Percentiles rank a stretch among this genome's conserved stretches.
Evolutionary conservation across 2,113 vertebrate species (phyloP).

Genomic region (Forbesichthys papilliferus): DNA sequence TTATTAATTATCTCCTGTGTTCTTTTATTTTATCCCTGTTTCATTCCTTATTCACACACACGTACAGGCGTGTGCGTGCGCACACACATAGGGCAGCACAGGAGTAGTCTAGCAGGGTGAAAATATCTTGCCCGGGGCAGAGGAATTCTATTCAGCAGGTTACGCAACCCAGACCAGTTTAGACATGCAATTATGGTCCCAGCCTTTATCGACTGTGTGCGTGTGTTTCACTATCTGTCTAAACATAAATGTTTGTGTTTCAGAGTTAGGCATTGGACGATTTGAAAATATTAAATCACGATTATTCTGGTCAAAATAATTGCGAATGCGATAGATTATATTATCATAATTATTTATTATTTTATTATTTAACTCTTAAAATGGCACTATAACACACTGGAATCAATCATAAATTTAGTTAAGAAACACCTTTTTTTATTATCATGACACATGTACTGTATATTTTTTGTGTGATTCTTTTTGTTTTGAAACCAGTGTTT

Average conservation of each 20-base stretch:
- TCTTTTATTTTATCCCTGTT: neutral
- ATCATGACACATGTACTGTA: too few relatives aligned
- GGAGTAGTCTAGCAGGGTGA: constrained; percentile 30
- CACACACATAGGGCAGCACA: constrained; percentile 14
- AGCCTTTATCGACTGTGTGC: constrained; percentile 27
- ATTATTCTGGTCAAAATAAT: neutral
- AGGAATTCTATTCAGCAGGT: constrained; percentile 43
- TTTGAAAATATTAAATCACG: neutral
- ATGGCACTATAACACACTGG: too few relatives aligned
- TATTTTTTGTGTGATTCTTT: too few relatives aligned
- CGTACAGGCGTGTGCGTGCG: constrained; percentile 4
- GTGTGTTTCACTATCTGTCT: constrained; percentile 18
- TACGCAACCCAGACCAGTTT: constrained; percentile 47
- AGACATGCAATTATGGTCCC: constrained; percentile 54
- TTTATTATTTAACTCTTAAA: too few relatives aligned
- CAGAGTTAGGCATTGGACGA: constrained; percentile 9
- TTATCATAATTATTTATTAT: too few relatives aligned
- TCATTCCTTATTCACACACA: constrained; percentile 3
- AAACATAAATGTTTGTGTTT: constrained; percentile 3
- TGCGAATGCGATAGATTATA: too few relatives aligned
- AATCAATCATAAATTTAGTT: too few relatives aligned
- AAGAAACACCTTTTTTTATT: too few relatives aligned
- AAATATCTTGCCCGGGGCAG: constrained; percentile 51
- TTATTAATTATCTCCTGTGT: neutral
- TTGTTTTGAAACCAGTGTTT: too few relatives aligned